Evolutionary conservation across 2,797 vertebrate genomes (phyloP).

Genomic region (Oophaga sylvatica): DNA sequence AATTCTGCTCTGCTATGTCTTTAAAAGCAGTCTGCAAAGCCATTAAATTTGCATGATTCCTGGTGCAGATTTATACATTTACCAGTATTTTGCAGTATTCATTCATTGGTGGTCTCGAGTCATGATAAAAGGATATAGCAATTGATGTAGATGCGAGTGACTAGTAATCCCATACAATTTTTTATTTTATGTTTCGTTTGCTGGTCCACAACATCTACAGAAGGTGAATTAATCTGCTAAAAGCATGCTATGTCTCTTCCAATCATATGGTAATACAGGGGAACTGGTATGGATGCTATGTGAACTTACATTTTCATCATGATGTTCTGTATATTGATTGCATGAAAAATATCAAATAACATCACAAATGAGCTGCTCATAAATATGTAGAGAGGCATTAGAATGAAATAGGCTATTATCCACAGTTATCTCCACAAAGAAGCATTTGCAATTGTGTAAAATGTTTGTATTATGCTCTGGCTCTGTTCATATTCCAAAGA

Average conservation of each 20-base stretch:
- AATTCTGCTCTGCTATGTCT: background rate
- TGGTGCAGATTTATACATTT: background rate
- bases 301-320: background rate
- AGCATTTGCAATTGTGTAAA: constrained; percentile 44
- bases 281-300: background rate
- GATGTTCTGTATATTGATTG: constrained; percentile 35
- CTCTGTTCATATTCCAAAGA: constrained; percentile 57
- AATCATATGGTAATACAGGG: constrained; percentile 54
- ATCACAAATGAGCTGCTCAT: constrained; percentile 49
- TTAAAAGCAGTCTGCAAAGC: background rate
- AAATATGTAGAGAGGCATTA: constrained; percentile 54
- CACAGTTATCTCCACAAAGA: constrained; percentile 1
- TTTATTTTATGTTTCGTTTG: constrained; percentile 33
- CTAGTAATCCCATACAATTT: constrained; percentile 23
- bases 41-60: too few species aligned
- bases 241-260: constrained; percentile 15
- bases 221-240: constrained; percentile 22
- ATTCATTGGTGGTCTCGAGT: background rate
- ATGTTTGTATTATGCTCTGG: constrained; percentile 46
- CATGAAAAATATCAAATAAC: constrained; percentile 55
- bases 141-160: constrained; percentile 5
- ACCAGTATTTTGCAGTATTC: background rate
- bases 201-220: constrained; percentile 38
- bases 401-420: constrained; percentile 49
- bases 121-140: background rate